These are phyloP conservation scores for Tipula lateralis DNA, from an alignment of 2,888 invertebrate genomes.

Conservation along the genomic window DNA sequence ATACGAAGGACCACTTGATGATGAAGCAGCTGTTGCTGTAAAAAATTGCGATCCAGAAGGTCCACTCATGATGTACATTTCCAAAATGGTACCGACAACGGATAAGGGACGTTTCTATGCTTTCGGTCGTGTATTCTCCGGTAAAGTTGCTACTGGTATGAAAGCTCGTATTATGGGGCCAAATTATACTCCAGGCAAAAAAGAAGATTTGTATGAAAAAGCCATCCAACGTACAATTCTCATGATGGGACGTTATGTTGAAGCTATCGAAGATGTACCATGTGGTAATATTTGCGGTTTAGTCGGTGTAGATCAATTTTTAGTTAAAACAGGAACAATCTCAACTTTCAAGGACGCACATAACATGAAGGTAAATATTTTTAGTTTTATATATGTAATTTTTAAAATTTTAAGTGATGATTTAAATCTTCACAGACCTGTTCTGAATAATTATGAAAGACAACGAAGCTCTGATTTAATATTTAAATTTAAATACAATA, in stretches of 20 bases:
- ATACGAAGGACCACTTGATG: constrained; percentile 97
- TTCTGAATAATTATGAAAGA: constrained; percentile 36
- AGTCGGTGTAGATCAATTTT: constrained; percentile 99
- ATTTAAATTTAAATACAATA: not conserved
- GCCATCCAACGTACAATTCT: constrained; percentile 98
- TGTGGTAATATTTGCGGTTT: constrained; percentile 99
- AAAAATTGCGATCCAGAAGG: constrained; percentile 94
- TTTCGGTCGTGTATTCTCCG: constrained; percentile 99
- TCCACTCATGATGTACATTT: constrained; percentile 99
- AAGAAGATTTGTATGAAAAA: constrained; percentile 98
- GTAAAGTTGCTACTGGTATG: constrained; percentile 81
- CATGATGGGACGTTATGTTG: constrained; percentile 99
- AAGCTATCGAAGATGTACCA: constrained; percentile 99
- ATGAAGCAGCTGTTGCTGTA: constrained; percentile 87
- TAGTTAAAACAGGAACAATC: constrained; percentile 99
- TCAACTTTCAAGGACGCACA: constrained; percentile 98
- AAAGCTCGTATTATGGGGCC: constrained; percentile 99
- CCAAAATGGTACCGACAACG: constrained; percentile 99
- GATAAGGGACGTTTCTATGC: constrained; percentile 99
- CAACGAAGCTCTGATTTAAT: not conserved
- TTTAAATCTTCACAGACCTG: constrained; percentile 40
- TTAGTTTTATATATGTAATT: not conserved
- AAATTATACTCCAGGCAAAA: constrained; percentile 96
- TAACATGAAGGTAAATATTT: constrained; percentile 74
- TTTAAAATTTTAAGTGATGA: constrained; percentile 34